Evolutionary conservation across 2,888 invertebrate genomes (phyloP), one percentile per base, ranked within the genome.

Genomic region (Erpobdella octoculata): DNA sequence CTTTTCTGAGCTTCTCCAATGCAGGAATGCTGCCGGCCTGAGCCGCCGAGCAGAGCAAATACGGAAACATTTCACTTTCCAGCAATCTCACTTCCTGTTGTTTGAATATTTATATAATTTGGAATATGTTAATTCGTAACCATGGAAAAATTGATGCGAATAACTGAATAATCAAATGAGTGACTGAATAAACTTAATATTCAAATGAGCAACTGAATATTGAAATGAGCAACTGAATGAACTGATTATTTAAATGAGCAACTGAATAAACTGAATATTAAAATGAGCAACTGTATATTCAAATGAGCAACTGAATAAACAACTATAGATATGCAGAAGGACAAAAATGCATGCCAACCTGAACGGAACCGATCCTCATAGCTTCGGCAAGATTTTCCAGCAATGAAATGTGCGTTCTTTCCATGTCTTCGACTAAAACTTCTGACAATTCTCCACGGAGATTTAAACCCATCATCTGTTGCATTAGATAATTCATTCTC

Each of bases 31-130:
- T 86, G 0, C 84, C 85, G 8, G 76, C 74, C 61, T 85, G 82
- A 0, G 89, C 88, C 0, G 90, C 88, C 28, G 88, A 84, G 79
- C 88, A 88, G 71, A 89, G 81, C 83, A 91, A 86, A 0, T 89
- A 88, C 0, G 90, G 90, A 76, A 89, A 88, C 4, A 91, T 83
- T 0, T 88, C 86, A n/a, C 82, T 80, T 31, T 81, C 75, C 35
- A 81, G 72, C 58, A 77, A 76, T 15, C 72, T 31, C 12, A 78
- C 73, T 73, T 80, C 80, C 78, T 80, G 75, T 18, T 65, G 36
- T 36, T 6, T 48, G 6, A 25, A 28, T 21, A 68, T 6, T 12
- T 33, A 35, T 59, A 12, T 25, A 12, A 15, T 12, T 41, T 12
- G 12, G 46, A 15, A n/a, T 41, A 41, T 41, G 46, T 41, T 12